Evolutionary conservation across 2,113 vertebrate genomes (phyloP), one percentile per base, ranked within the genome.

Genomic region (Rhodinocichla rosea): DNA sequence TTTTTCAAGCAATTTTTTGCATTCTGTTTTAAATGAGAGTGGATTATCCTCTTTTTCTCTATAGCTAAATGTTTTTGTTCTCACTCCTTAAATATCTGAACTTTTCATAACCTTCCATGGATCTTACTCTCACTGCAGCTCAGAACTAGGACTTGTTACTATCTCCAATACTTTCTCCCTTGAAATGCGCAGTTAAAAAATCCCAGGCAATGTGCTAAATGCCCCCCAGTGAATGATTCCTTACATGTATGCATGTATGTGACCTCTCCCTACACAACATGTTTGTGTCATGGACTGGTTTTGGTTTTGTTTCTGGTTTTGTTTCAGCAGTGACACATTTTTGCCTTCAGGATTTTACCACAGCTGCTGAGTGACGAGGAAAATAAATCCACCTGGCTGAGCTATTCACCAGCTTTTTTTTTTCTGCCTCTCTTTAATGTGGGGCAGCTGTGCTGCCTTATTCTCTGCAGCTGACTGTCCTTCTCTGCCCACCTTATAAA

Each of bases 401-500:
- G 60, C 44, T 78, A 68, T 75, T 89, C 53, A 75, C 15, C 33
- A 82, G 27, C 5, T 55, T 81, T 82, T 39, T 82, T 39, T 83
- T 88, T 88, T 24, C 7, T 57, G 13, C 16, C 13, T 39, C 23
- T 77, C 26, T 82, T 94, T 93, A 80, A 90, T 32, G 40, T 2
- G 2, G 56, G 49, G 77, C 86, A 87, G 86, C 83, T 13, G 33
- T 60, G 19, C 49, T 89, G 33, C 59, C 63, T 91, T 83, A 33
- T 69, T 92, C 65, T 91, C 83, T 70, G 75, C 84, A 95, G 67
- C 78, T 89, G 81, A 33, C 81, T 95, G 70, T 91, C 80, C 69
- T 82, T 57, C 68, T 91, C 87, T 91, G 57, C 78, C 74, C 62
- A 82, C 74, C 62, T 82, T 75, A 62, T 75, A 81, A 94, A 89